Evolutionary conservation across 2,113 vertebrate species (phyloP).

Genomic region (Pomatorhinus ruficollis): DNA sequence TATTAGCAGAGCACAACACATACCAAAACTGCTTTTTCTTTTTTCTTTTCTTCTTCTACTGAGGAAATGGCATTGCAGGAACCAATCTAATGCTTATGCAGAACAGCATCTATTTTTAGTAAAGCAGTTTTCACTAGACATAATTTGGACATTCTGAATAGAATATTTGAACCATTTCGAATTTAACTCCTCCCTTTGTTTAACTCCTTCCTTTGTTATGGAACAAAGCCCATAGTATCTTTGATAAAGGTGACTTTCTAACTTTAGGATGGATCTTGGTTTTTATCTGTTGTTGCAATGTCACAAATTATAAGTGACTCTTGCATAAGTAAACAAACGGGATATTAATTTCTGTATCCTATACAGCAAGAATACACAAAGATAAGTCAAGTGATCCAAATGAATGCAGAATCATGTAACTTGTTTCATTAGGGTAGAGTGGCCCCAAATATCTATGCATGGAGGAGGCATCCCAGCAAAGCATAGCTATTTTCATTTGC

Average conservation of each 20-base stretch:
- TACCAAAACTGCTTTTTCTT: background rate
- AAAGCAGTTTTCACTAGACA: constrained; percentile 20
- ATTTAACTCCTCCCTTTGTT: background rate
- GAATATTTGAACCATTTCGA: background rate
- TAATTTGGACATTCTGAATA: constrained; percentile 35
- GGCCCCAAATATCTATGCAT: background rate
- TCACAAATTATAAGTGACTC: background rate
- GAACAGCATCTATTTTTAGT: constrained; percentile 59
- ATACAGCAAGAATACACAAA: background rate
- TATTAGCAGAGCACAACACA: background rate
- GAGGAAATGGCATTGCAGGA: constrained; percentile 10
- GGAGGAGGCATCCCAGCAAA: background rate
- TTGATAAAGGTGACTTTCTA: background rate
- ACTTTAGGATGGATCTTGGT: background rate
- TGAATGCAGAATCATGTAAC: background rate
- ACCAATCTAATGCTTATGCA: constrained; percentile 40
- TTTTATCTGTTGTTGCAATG: background rate
- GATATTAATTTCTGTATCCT: background rate
- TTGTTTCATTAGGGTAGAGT: background rate
- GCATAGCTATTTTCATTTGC: background rate
- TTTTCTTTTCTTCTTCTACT: background rate
- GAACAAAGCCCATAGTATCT: background rate
- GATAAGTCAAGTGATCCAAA: background rate
- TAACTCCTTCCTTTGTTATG: background rate
- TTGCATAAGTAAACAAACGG: background rate